Evolutionary conservation across 2,888 invertebrate species (phyloP).

Genomic region (Deilephila porcellus): DNA sequence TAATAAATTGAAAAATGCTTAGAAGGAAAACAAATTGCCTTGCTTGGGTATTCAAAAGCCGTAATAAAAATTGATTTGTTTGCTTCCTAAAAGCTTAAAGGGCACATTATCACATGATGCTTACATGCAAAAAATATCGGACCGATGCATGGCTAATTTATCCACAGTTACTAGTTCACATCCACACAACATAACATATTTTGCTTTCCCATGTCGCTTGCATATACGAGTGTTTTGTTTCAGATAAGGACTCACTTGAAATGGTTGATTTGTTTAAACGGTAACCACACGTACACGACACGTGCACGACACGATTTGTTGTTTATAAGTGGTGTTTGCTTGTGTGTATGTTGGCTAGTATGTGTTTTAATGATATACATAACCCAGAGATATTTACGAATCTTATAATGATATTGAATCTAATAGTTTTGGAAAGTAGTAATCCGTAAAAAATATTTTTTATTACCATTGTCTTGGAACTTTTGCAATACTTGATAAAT

Average conservation of each 20-base stretch:
- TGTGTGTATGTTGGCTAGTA: conserved; percentile 61
- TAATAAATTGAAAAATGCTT: too few species aligned
- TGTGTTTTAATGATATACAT: conserved; percentile 34
- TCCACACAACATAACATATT: conserved; percentile 50
- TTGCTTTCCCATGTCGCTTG: conserved; percentile 37
- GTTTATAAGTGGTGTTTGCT: conserved; percentile 45
- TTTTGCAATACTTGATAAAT: too few species aligned
- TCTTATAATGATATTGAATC: neutral
- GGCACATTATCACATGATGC: neutral
- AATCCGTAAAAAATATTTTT: neutral
- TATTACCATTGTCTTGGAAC: too few species aligned
- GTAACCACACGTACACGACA: conserved; percentile 45
- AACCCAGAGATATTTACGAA: neutral
- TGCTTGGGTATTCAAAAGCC: too few species aligned
- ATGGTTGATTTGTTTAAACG: conserved; percentile 11
- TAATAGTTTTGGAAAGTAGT: neutral
- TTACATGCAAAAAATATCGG: conserved; percentile 5
- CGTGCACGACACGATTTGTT: conserved; percentile 46
- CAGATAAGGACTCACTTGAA: conserved; percentile 27
- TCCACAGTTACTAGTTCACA: conserved; percentile 50
- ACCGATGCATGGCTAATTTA: conserved; percentile 10
- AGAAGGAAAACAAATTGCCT: too few species aligned
- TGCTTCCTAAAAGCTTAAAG: neutral
- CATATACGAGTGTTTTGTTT: conserved; percentile 31
- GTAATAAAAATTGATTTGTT: too few species aligned